These are phyloP conservation scores for Operophtera brumata DNA, from an alignment of 2,888 invertebrate genomes.

Conservation along the genomic window DNA sequence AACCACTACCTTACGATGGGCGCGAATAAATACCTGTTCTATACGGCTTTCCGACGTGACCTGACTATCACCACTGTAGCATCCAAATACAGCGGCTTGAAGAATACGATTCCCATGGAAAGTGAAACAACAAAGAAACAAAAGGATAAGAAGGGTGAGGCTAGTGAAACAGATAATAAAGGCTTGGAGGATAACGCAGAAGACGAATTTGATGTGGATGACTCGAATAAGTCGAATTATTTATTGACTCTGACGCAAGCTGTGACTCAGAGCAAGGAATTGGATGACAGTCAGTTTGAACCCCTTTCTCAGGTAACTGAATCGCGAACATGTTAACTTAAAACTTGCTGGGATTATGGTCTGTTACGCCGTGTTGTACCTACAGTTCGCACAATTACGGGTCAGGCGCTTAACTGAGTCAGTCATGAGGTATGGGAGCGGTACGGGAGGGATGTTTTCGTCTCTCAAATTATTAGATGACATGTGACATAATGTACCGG, in stretches of 20 bases:
- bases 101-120: slow-evolving; percentile 38
- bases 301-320: slow-evolving; percentile 81
- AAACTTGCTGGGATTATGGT: too few relatives aligned
- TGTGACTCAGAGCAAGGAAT: slow-evolving; percentile 40
- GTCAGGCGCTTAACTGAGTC: too few relatives aligned
- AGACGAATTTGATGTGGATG: slow-evolving; percentile 57
- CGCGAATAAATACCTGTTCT: slow-evolving; percentile 82
- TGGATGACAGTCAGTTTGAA: slow-evolving; percentile 77
- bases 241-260: slow-evolving; percentile 85
- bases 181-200: slow-evolving; percentile 37
- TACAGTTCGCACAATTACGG: too few relatives aligned
- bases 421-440: too few relatives aligned
- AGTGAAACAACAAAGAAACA: slow-evolving; percentile 34
- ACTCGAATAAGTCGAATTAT: slow-evolving; percentile 83
- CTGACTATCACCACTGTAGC: slow-evolving; percentile 80
- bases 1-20: slow-evolving; percentile 85
- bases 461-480: too few relatives aligned
- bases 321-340: not conserved
- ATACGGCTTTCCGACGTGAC: slow-evolving; percentile 81
- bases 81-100: slow-evolving; percentile 68
- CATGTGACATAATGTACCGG: too few relatives aligned
- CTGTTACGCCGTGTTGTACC: too few relatives aligned
- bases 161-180: slow-evolving; percentile 14
- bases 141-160: slow-evolving; percentile 29
- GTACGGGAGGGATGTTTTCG: too few relatives aligned